Evolutionary conservation across 2,113 vertebrate species (phyloP).

Genomic region (Todiramphus chloris): DNA sequence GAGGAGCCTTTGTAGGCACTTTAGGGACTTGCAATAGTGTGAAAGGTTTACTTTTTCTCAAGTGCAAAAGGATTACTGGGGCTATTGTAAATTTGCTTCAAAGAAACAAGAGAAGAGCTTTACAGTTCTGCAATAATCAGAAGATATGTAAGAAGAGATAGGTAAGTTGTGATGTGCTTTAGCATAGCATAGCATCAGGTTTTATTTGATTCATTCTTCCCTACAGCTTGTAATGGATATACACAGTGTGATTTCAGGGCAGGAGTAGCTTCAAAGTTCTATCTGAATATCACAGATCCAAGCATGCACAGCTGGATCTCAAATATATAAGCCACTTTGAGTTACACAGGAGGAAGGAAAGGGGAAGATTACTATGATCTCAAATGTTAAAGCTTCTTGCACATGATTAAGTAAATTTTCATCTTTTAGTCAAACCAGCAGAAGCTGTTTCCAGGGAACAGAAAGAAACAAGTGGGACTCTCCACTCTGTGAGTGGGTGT

Average conservation of each 20-base stretch:
- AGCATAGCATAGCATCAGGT: background rate
- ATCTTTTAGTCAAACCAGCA: background rate
- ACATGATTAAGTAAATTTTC: background rate
- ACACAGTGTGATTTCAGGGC: slow-evolving; percentile 33
- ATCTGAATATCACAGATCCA: background rate
- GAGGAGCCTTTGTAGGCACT: background rate
- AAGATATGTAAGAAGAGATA: background rate
- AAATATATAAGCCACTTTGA: background rate
- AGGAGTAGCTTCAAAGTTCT: slow-evolving; percentile 32
- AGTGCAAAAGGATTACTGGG: slow-evolving; percentile 1
- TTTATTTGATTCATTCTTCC: slow-evolving; percentile 31
- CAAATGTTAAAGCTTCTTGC: slow-evolving; percentile 22
- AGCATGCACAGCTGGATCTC: slow-evolving; percentile 39
- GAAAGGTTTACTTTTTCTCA: slow-evolving; percentile 23
- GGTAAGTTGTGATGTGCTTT: background rate
- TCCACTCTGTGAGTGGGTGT: background rate
- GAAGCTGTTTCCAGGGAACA: slow-evolving; percentile 7
- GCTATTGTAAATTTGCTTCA: slow-evolving; percentile 6
- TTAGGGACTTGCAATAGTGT: background rate
- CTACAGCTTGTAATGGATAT: slow-evolving; percentile 30
- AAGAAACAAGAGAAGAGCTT: slow-evolving; percentile 14
- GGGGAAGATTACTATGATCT: background rate
- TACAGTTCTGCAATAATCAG: background rate
- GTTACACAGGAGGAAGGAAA: background rate
- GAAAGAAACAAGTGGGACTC: background rate